Evolutionary conservation across 2,888 invertebrate genomes (phyloP), one percentile per base, ranked within the genome.

Genomic region (Strigamia maritima): DNA sequence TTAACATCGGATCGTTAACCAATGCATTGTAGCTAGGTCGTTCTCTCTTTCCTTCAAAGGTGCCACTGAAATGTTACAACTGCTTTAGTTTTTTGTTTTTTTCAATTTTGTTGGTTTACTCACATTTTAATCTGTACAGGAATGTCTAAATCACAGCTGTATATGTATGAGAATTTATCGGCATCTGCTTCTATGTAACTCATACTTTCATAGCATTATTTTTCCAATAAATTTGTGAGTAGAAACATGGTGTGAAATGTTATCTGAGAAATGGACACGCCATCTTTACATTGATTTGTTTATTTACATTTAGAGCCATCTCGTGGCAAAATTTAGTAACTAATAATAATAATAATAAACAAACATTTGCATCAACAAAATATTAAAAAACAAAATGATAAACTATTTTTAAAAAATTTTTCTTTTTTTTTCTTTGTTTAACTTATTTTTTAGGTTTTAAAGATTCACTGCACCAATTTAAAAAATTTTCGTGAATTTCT

Each of bases 81-180:
- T n/a, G 31, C 10, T 40, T 49, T n/a, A 49, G n/a, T 49, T n/a
- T n/a, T 6, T 49, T 49, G 10, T 16, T 49, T 28, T 22, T 28
- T 79, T 38, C 24, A 79, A 2, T 2, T 26, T 14, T 31, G 10
- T 14, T 14, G n/a, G 8, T 26, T 19, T 10, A 77, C 92, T 90
- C 89, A 95, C 94, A 97, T 93, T 90, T 97, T 97, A 82, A 97
- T 93, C 88, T 94, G 93, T 54, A 97, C 90, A 86, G 92, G 92
- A 82, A 92, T 90, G 82, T 94, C 92, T 82, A 97, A 87, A n/a
- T 94, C 93, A 35, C 94, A 96, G 88, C 96, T 97, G 85, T 96
- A 95, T 31, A 96, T 84, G 82, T 87, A 87, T 81, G 84, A 83
- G 80, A 86, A 85, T 80, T 84, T 81, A 35, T 80, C 80, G 12